Percentiles rank a stretch among this genome's conserved stretches.
Conservation (phyloP, 2,113 vertebrate genomes). For the Vulpes ferrilata region DNA sequence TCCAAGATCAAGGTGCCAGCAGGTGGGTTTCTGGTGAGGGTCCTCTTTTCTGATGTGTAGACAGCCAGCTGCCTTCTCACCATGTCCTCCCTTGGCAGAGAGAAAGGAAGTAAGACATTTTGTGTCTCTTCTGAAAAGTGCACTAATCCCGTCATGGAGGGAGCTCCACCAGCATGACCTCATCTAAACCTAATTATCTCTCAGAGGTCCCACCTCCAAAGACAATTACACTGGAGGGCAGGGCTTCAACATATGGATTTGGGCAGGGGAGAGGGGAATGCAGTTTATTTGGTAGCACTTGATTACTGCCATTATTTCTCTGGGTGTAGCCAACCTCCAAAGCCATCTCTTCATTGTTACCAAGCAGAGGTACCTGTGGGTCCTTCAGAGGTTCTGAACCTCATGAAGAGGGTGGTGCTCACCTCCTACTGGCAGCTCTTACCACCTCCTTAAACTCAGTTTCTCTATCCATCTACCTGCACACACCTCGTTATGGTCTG, state of each 20-base stretch:
- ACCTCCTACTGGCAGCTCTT: background rate
- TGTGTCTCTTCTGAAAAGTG: background rate
- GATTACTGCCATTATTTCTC: background rate
- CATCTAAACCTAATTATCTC: background rate
- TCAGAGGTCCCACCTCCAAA: background rate
- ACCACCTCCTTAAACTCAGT: background rate
- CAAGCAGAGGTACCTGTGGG: too few species aligned
- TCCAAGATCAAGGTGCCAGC: background rate
- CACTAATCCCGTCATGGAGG: background rate
- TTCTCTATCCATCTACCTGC: background rate
- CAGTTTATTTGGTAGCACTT: background rate
- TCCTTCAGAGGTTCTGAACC: background rate
- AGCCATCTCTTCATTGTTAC: background rate
- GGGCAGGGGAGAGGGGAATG: background rate
- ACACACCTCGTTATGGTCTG: background rate
- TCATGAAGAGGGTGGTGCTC: background rate
- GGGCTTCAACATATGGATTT: background rate
- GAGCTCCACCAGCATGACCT: background rate
- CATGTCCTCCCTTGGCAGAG: background rate
- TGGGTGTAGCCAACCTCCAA: background rate
- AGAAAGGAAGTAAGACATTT: background rate
- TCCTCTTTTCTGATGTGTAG: background rate
- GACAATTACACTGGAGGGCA: fast-evolving
- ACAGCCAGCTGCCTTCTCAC: background rate
- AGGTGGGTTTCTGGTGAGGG: background rate